Evolutionary conservation across 1,140 invertebrate genomes (phyloP).

Genomic region (Sycobia sp.): DNA sequence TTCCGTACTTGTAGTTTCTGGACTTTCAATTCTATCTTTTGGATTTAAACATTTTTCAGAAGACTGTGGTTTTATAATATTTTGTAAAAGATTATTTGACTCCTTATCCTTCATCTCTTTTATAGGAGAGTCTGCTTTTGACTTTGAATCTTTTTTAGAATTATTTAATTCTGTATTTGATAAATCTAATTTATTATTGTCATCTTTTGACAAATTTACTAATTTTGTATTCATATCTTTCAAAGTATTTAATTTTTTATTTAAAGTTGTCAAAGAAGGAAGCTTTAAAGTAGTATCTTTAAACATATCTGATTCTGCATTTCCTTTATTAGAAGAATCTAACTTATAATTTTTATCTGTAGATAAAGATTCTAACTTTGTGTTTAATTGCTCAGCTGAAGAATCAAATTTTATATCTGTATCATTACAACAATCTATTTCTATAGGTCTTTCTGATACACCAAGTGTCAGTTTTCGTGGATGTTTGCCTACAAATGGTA

Average conservation of each 20-base stretch:
- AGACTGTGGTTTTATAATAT: not conserved
- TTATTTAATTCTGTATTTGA: not conserved
- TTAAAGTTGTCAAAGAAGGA: not conserved
- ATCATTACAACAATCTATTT: not conserved
- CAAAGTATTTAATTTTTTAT: not conserved
- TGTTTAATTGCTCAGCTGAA: not conserved
- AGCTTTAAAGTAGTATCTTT: not conserved
- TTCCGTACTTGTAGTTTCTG: not conserved
- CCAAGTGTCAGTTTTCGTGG: not conserved
- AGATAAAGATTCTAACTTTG: not conserved
- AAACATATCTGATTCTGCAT: too few relatives aligned
- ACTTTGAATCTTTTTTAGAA: too few relatives aligned
- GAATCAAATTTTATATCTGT: not conserved
- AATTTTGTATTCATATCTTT: conserved; percentile 1
- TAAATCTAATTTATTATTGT: not conserved
- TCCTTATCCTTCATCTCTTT: too few relatives aligned
- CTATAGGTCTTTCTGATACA: not conserved
- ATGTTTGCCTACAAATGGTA: conserved; percentile 21
- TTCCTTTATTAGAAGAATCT: not conserved
- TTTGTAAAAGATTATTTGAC: too few relatives aligned
- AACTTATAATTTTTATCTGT: not conserved
- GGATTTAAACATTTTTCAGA: not conserved
- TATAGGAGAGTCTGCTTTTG: too few relatives aligned
- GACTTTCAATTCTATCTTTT: not conserved
- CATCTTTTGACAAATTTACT: not conserved